Evolutionary conservation across 1,140 invertebrate genomes (phyloP), one percentile per base, ranked within the genome.

Genomic region (Vanessa tameamea): DNA sequence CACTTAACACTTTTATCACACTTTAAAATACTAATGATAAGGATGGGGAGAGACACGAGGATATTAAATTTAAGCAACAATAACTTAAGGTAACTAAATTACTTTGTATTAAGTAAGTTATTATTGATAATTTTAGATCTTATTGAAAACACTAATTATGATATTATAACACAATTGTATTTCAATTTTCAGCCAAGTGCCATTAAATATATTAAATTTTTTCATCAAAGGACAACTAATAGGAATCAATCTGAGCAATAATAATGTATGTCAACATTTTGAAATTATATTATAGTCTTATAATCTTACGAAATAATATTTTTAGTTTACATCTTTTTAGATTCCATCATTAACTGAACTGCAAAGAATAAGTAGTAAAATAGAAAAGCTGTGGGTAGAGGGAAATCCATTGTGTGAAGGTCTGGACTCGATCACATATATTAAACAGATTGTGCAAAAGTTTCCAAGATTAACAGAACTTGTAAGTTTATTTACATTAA

Each of bases 21-120:
- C 64, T 92, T 85, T 64, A 91, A 90, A 85, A 84, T 87, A 61
- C 61, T 92, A 8, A 92, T 92, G 90, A 65, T 92, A 31, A 86
- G 88, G 71, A 86, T 92, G 78, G 89, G 88, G 31, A 82, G 79
- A 69, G 84, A 88, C 15, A 86, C 88, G 53, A 90, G 83, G 71
- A 72, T 76, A 31, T 77, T 91, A 26, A 91, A 90, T 75, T 76
- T 91, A 59, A 90, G 88, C 69, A 73, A 86, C 37, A 92, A 92
- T 73, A 84, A 90, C 47, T 78, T 92, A 76, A 86, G 80, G 90
- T 91, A 87, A 65, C 3, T 37, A 37, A 37, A 43, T 43, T 0
- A 43, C 37, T 43, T 43, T 37, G 31, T 37, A 37, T 37, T 31
- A 43, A 43, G 6, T 43, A 5, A 31, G 2, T 31, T 6, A 31